phyloP scores from a whole-genome alignment of 2,888 invertebrate genomes.

The Drosophila heteroneura region DNA sequence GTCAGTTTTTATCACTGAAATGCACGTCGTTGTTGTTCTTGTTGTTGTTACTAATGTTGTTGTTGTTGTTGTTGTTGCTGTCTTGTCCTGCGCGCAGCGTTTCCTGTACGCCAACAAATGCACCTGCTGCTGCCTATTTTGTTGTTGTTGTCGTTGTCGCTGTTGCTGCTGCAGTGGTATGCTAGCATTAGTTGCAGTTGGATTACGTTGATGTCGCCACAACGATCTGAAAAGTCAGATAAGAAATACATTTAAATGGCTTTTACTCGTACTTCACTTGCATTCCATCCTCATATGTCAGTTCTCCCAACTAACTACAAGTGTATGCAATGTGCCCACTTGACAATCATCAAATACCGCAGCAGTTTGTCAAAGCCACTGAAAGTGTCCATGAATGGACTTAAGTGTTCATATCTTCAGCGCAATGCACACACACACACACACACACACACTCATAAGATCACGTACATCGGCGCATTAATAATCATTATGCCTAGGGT shows the following conservation, averaged over 20 bases:
- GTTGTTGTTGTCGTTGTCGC: conserved; percentile 14
- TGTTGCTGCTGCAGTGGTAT: conserved; percentile 29
- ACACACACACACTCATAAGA: conserved; percentile 36
- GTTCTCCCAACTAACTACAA: conserved; percentile 1
- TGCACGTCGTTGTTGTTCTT: conserved; percentile 18
- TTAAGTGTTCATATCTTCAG: conserved; percentile 70
- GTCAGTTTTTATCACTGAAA: conserved; percentile 54
- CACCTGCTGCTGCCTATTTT: conserved; percentile 47
- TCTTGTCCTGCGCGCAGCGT: conserved; percentile 50
- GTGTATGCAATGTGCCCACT: conserved; percentile 61
- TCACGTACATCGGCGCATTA: conserved; percentile 35
- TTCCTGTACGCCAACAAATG: conserved; percentile 66
- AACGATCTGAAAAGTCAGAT: conserved; percentile 70
- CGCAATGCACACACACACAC: conserved; percentile 16
- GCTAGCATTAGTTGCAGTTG: conserved; percentile 68
- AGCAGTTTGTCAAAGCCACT: conserved; percentile 62
- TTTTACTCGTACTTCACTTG: conserved; percentile 43
- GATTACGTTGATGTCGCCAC: conserved; percentile 49
- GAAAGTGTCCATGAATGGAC: conserved; percentile 71
- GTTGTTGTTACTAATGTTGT: neutral
- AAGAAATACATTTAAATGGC: conserved; percentile 66
- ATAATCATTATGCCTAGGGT: conserved; percentile 48
- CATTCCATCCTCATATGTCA: conserved; percentile 39
- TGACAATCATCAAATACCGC: conserved; percentile 55
- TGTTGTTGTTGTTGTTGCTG: conserved; percentile 15